Percentiles rank a stretch among this genome's conserved stretches.
These are phyloP conservation scores for Perca flavescens DNA, from an alignment of 2,113 vertebrate species.

Conservation along the genomic window DNA sequence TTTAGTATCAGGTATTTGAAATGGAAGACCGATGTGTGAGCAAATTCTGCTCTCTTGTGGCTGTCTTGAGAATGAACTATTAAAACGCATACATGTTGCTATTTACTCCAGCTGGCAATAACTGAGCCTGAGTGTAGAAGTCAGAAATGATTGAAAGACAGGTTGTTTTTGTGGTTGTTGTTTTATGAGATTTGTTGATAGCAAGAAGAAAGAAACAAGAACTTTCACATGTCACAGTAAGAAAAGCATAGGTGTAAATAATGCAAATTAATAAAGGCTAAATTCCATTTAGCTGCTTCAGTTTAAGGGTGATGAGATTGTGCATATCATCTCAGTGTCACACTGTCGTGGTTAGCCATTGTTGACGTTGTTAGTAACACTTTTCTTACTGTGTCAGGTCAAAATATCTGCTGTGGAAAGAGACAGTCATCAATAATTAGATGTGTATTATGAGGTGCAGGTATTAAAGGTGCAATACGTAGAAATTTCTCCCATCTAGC, in stretches of 20 bases:
- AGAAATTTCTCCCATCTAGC: no score
- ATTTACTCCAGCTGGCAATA: no score
- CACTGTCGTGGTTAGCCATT: neutral
- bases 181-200: no score
- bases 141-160: no score
- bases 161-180: no score
- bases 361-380: neutral
- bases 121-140: no score
- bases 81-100: no score
- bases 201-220: no score
- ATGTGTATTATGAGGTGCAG: neutral
- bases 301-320: neutral
- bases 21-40: neutral
- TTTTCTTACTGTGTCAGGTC: neutral
- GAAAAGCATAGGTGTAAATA: neutral
- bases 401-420: neutral
- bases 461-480: neutral
- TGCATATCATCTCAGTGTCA: neutral
- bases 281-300: neutral
- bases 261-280: neutral
- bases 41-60: slow-evolving; percentile 26
- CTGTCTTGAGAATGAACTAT: neutral
- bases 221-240: no score
- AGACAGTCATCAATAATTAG: neutral
- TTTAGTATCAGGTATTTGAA: neutral